These are phyloP conservation scores for Australoheros scitulus DNA, from an alignment of 2,113 vertebrate genomes.

Conservation along the genomic window DNA sequence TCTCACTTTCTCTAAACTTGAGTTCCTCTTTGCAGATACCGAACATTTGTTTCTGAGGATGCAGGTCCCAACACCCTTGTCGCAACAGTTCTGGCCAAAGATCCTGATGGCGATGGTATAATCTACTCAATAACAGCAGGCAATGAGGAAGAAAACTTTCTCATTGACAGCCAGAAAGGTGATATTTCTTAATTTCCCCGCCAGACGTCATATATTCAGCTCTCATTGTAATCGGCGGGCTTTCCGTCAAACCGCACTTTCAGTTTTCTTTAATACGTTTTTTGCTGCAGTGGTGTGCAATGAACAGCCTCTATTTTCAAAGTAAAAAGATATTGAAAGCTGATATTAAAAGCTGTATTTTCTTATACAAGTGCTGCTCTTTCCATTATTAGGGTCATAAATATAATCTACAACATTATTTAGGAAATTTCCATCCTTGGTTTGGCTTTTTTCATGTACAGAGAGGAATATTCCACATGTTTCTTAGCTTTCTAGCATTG, in stretches of 20 bases:
- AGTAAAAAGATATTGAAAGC: slow-evolving; percentile 51
- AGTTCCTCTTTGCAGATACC: slow-evolving; percentile 79
- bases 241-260: slow-evolving; percentile 56
- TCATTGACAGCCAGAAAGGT: slow-evolving; percentile 92
- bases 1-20: slow-evolving; percentile 9
- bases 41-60: slow-evolving; percentile 91
- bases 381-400: slow-evolving; percentile 52
- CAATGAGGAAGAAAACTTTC: slow-evolving; percentile 87
- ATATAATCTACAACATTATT: slow-evolving; percentile 50
- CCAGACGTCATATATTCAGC: slow-evolving; percentile 26
- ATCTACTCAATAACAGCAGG: slow-evolving; percentile 85
- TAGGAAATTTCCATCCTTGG: slow-evolving; percentile 13
- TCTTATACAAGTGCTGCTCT: slow-evolving; percentile 21
- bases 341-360: slow-evolving; percentile 52
- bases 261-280: slow-evolving; percentile 48
- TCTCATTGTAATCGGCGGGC: slow-evolving; percentile 60
- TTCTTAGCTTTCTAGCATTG: slow-evolving; percentile 39
- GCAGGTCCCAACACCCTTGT: slow-evolving; percentile 89
- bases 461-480: slow-evolving; percentile 23
- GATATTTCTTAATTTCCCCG: slow-evolving; percentile 52
- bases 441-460: slow-evolving; percentile 14
- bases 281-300: background rate
- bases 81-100: slow-evolving; percentile 88
- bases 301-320: slow-evolving; percentile 51
- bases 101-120: slow-evolving; percentile 90